Base-by-base conservation (phyloP, 2,113 vertebrate genomes). In the Agelaius tricolor region DNA sequence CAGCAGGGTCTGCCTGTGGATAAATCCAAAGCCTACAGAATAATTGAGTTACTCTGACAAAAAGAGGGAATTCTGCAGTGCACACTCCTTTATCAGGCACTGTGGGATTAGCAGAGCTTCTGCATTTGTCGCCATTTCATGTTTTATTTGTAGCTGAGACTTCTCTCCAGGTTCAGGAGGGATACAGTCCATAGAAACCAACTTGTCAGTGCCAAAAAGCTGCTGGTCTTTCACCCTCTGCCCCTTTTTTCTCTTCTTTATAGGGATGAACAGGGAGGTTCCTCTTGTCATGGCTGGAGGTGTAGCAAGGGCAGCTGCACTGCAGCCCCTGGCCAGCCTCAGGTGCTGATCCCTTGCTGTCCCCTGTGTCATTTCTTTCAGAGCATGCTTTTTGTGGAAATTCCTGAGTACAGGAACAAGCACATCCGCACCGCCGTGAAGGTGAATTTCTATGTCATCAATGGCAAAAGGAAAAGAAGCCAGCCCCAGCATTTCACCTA, bases 361-460 rank as follows among this genome's bases (percentile, higher is more conserved):
- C 6, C 8, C 59, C 74, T 37, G 72, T 19, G 16, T 57, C 58
- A 6, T 98, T 68, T 62, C 6, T 98, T 98, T 49, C 91, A 99
- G 99, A 99, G 98, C 89, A 98, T 99, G 98, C 98, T 99, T 63
- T 99, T 99, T 57, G 99, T 99, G 62, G 99, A 99, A 95, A 96
- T 99, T 10, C 99, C 99, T 0, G 98, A 99, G 63, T 99, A 99
- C 95, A 98, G 98, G 19, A 99, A 99, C 94, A 98, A 98, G 52
- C 98, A 98, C 49, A 96, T 99, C 57, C 98, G 97, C 77, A 97
- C 98, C 0, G 71, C 99, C 0, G 98, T 98, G 39, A 99, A 99
- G 97, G 99, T 99, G 16, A 99, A 99, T 96, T 99, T 99, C 97
- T 99, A 99, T 0, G 99, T 99, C 83, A 99, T 99, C 95, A 99